Evolutionary conservation across 2,797 vertebrate species (phyloP), one percentile per base, ranked within the genome.

Genomic region (Spondyliosoma cantharus): DNA sequence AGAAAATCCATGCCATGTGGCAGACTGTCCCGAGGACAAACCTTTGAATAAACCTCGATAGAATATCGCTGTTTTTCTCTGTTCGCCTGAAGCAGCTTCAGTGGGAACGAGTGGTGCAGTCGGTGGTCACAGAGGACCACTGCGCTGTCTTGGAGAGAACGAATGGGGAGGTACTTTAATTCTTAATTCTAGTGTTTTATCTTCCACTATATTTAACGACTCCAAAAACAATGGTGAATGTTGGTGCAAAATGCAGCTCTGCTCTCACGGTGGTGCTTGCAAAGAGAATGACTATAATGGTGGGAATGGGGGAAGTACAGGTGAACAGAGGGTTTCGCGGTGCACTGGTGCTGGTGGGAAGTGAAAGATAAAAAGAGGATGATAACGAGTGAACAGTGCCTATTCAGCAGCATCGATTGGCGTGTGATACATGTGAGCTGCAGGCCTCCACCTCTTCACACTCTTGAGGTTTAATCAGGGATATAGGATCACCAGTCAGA

Each of bases 351-450:
- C 58, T 46, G 29, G 46, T 57, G 54, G 72, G 71, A 74, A 73
- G 61, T 72, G 45, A 50, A 61, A 29, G 60, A 68, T 37, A 37
- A 46, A 60, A 53, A 5, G 25, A 66, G 54, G 49, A 71, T 64
- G 46, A 76, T 66, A 59, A 61, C 49, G 68, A 57, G 16, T 56
- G 53, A 80, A 32, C 8, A 5, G 67, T 73, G 80, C 78, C 83
- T 86, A 63, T 81, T 89, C 83, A 89, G 86, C 87, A 76, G 24
- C 71, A 89, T 87, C 60, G 89, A 89, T 89, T 72, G 25, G 54
- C 65, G 81, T 68, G 68, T 71, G 80, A 76, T 87, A 58, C 17
- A 27, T 58, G 74, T 74, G 74, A 65, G 65, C 78, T 69, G 54
- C 45, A 52, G 75, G 63, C 14, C 68, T 73, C 69, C 46, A 70